phyloP scores from a whole-genome alignment of 1,140 invertebrate genomes.

The Antheraea pernyi region DNA sequence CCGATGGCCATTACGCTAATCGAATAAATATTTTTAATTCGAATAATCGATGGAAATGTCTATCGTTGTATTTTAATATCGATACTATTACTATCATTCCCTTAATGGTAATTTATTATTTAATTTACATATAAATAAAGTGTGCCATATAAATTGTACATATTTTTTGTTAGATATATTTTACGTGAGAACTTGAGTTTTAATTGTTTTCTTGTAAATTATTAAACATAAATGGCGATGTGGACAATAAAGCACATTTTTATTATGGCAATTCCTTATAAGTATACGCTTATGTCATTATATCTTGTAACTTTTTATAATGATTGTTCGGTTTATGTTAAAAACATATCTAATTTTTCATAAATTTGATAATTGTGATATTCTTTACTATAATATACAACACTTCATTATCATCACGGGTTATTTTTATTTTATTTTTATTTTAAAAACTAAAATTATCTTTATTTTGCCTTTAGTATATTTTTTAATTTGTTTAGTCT shows the following conservation, averaged over 20 bases:
- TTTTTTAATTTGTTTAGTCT: background rate
- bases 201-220: background rate
- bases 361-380: too few species aligned
- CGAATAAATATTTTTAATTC: background rate
- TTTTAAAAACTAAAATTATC: background rate
- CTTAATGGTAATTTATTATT: background rate
- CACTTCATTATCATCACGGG: background rate
- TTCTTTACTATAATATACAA: too few species aligned
- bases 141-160: constrained; percentile 42
- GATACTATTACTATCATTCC: background rate
- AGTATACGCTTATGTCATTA: too few species aligned
- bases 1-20: constrained; percentile 3
- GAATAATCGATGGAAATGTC: background rate
- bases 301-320: too few species aligned
- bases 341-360: background rate
- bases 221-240: background rate
- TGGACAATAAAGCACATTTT: background rate
- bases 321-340: background rate
- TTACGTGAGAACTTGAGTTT: background rate
- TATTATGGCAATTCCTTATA: background rate
- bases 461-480: background rate
- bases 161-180: constrained; percentile 16
- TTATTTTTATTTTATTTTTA: background rate
- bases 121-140: constrained; percentile 23
- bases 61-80: background rate